Base-by-base conservation (phyloP, 2,113 vertebrate genomes). In the Mobula birostris region DNA sequence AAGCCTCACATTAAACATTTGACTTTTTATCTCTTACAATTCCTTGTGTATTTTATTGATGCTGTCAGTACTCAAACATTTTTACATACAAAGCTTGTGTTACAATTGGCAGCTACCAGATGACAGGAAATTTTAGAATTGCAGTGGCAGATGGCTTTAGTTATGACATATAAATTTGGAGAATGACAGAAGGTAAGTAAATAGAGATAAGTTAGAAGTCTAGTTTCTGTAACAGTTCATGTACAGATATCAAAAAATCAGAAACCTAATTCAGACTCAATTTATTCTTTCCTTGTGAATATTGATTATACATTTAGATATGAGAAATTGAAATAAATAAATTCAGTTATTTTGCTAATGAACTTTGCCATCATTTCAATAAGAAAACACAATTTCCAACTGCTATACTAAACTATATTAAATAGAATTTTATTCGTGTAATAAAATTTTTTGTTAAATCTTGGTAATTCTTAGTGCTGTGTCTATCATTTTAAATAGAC, bases 21-120 rank as follows among this genome's bases (percentile, higher is more conserved):
- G 17, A 92, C 32, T 92, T 40, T 90, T 92, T 92, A 36, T 36
- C 66, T 92, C 24, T 72, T 92, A 27, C 27, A 92, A 92, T 92
- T 72, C 66, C 90, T 72, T 83, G 80, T 83, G 56, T 56, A 83
- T 83, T 83, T 92, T 24, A 72, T 72, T 92, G 90, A 92, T 70
- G 32, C 90, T 36, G 90, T 92, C 90, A 92, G 90, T 36, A 40
- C 66, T 70, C 90, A 68, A 21, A 70, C 66, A 72, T 40, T 27
- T 74, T 70, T 72, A 72, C 21, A 36, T 70, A 72, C 68, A 72
- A 70, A 92, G 36, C 66, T 72, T 68, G 21, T 32, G 8, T 70
- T 92, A 40, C 36, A 32, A 68, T 92, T 92, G 90, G 66, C 90
- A 92, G 66, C 17, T 36, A 91, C n/a, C 90, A 72, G 70, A 40